phyloP scores from a whole-genome alignment of 1,140 invertebrate genomes.

The Papilio machaon region DNA sequence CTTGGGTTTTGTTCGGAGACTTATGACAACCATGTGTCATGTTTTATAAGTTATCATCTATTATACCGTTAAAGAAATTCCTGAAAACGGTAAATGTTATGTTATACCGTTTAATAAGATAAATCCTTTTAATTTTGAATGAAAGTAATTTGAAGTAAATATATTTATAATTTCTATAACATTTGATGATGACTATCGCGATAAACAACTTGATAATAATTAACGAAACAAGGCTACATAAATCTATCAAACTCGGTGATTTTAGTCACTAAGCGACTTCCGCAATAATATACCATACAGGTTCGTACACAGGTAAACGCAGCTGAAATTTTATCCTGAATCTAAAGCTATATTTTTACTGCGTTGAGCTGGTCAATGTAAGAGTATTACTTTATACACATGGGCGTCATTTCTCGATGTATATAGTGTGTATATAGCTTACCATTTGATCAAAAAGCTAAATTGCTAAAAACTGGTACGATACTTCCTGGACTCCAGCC shows the following conservation, averaged over 20 bases:
- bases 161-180: not conserved
- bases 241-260: too few species aligned
- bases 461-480: not conserved
- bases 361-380: not conserved
- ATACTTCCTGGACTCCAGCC: conserved; percentile 7
- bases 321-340: too few species aligned
- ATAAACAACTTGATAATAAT: not conserved
- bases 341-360: too few species aligned
- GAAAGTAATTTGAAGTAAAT: not conserved
- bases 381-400: not conserved
- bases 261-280: too few species aligned
- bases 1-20: conserved; percentile 13
- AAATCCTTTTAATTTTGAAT: not conserved
- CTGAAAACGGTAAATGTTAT: not conserved
- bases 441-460: not conserved
- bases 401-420: not conserved
- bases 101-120: not conserved
- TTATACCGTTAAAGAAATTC: conserved; percentile 19
- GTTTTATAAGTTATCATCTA: conserved; percentile 17
- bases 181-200: not conserved
- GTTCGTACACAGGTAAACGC: too few species aligned
- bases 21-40: conserved; percentile 24
- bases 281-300: too few species aligned
- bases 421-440: not conserved
- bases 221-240: too few species aligned